Evolutionary conservation across 2,113 vertebrate species (phyloP).

Genomic region (Geococcyx californianus): DNA sequence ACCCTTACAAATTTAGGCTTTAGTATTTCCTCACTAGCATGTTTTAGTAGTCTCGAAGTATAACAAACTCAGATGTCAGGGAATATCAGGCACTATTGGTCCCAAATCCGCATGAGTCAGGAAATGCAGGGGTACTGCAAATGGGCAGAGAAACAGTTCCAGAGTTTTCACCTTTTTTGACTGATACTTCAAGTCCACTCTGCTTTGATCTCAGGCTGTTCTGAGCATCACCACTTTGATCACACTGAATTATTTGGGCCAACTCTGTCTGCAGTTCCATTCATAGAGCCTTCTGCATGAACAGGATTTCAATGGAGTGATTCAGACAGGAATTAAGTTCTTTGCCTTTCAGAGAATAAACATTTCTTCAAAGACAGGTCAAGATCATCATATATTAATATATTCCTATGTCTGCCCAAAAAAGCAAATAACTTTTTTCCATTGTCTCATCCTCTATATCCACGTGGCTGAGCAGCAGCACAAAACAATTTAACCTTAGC

Average conservation of each 20-base stretch:
- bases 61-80: background rate
- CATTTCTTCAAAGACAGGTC: constrained; percentile 19
- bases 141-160: background rate
- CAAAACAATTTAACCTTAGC: constrained; percentile 64
- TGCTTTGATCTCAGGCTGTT: background rate
- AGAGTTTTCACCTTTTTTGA: background rate
- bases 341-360: constrained; percentile 15
- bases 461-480: background rate
- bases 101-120: background rate
- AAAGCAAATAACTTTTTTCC: background rate
- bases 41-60: background rate
- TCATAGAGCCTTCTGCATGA: background rate
- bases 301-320: background rate
- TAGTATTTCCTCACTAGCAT: background rate
- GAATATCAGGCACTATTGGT: background rate
- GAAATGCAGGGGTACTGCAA: background rate
- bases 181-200: background rate
- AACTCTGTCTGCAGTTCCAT: background rate
- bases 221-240: background rate
- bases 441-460: background rate
- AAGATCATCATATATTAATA: background rate
- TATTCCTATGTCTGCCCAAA: background rate
- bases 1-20: background rate
- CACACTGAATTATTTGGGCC: background rate
- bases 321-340: background rate